A percentile compares a stretch with the other conserved stretches of the same genome.
phyloP scores from a whole-genome alignment of 2,888 invertebrate genomes.

The Heliconius sara region DNA sequence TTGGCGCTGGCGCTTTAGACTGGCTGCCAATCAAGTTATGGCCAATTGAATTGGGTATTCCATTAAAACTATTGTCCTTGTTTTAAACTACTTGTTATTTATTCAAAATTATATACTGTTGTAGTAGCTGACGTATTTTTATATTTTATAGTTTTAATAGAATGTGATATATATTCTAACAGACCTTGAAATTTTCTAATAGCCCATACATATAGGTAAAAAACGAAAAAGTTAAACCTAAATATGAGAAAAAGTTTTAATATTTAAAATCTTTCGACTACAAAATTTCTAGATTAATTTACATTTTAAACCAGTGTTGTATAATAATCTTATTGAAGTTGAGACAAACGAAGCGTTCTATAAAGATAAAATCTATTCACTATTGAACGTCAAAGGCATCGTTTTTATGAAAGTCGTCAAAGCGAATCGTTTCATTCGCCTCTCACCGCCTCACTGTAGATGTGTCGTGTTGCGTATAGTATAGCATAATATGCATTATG shows the following conservation, averaged over 20 bases:
- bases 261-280: not conserved
- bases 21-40: constrained; percentile 38
- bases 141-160: too few species aligned
- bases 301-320: constrained; percentile 6
- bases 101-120: too few species aligned
- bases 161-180: too few species aligned
- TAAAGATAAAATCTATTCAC: constrained; percentile 46
- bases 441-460: constrained; percentile 41
- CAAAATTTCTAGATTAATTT: not conserved
- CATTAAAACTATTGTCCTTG: constrained; percentile 30
- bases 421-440: constrained; percentile 44
- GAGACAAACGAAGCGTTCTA: constrained; percentile 42
- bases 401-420: constrained; percentile 47
- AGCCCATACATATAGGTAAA: too few species aligned
- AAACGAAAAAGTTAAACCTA: too few species aligned
- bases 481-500: constrained; percentile 48
- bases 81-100: not conserved
- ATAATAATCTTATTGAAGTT: constrained; percentile 40
- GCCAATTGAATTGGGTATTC: constrained; percentile 29
- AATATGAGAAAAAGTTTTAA: not conserved
- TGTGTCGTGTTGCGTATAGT: constrained; percentile 47
- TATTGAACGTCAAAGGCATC: constrained; percentile 45
- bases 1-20: constrained; percentile 40
- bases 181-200: too few species aligned
- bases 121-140: not conserved